phyloP scores from a whole-genome alignment of 1,140 invertebrate species.

The Chelonus insularis region DNA sequence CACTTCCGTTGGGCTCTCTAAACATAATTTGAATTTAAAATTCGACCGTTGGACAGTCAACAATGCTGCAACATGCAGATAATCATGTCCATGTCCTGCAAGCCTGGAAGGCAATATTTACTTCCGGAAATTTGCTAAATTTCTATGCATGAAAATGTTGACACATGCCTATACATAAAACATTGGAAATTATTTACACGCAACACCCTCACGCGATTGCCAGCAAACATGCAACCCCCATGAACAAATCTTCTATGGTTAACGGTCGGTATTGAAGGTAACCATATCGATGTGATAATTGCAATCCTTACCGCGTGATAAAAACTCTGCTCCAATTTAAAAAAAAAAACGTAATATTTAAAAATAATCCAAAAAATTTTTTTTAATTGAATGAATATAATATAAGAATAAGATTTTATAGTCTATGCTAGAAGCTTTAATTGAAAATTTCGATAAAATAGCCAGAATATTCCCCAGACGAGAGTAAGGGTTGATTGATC shows the following conservation, averaged over 20 bases:
- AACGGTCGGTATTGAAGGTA: slow-evolving; percentile 22
- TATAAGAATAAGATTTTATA: no score
- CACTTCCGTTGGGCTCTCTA: not conserved
- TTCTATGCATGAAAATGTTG: slow-evolving; percentile 26
- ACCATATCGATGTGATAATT: not conserved
- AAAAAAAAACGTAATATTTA: no score
- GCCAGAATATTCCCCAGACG: not conserved
- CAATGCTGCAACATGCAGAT: not conserved
- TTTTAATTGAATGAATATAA: no score
- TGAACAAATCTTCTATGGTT: not conserved
- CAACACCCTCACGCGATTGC: slow-evolving; percentile 6
- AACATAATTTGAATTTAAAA: not conserved
- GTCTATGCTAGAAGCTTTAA: no score
- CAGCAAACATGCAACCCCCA: slow-evolving; percentile 6
- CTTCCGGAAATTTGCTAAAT: slow-evolving; percentile 41
- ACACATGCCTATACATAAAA: slow-evolving; percentile 32
- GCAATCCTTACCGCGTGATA: slow-evolving; percentile 6
- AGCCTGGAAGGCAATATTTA: slow-evolving; percentile 10
- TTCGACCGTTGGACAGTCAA: slow-evolving; percentile 3
- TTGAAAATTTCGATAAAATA: slow-evolving; percentile 28
- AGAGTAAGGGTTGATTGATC: slow-evolving; percentile 13
- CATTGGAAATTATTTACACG: slow-evolving; percentile 16
- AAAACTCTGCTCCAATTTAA: no score
- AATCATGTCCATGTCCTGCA: slow-evolving; percentile 9
- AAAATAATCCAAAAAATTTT: no score